These are phyloP conservation scores for Dryobotodes eremita DNA, from an alignment of 2,888 invertebrate genomes.

Conservation along the genomic window DNA sequence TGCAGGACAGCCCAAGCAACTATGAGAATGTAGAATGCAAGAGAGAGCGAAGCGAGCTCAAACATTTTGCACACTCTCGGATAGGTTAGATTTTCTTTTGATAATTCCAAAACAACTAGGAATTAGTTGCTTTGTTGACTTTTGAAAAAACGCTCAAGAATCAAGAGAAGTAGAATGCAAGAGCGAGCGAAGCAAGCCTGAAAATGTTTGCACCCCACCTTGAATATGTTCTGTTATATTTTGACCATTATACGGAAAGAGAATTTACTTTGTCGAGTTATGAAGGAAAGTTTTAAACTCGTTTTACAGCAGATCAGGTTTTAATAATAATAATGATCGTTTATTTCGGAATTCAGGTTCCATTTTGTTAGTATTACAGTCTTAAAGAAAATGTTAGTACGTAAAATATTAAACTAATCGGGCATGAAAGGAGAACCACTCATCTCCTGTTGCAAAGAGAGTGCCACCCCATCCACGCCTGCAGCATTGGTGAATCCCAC, in stretches of 20 bases:
- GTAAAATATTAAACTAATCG: no score
- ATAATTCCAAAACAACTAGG: background rate
- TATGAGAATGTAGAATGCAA: background rate
- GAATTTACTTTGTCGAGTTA: background rate
- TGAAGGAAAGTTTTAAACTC: background rate
- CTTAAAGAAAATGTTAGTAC: no score
- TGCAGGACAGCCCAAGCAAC: background rate
- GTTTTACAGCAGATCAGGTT: background rate
- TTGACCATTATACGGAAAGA: no score
- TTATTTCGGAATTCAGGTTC: no score
- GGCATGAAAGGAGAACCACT: no score
- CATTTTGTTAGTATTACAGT: no score
- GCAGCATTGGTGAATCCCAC: no score
- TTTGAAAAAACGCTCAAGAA: background rate
- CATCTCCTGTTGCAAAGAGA: no score
- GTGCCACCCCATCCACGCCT: no score
- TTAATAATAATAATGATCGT: no score
- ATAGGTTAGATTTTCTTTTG: background rate
- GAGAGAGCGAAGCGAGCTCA: background rate
- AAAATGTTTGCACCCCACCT: background rate
- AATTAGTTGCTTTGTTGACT: background rate
- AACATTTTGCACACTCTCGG: background rate
- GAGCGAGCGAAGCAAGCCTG: background rate
- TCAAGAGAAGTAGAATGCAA: background rate
- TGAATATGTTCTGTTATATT: background rate